Evolutionary conservation across 2,888 invertebrate species (phyloP).

Genomic region (Acholoe squamosa): DNA sequence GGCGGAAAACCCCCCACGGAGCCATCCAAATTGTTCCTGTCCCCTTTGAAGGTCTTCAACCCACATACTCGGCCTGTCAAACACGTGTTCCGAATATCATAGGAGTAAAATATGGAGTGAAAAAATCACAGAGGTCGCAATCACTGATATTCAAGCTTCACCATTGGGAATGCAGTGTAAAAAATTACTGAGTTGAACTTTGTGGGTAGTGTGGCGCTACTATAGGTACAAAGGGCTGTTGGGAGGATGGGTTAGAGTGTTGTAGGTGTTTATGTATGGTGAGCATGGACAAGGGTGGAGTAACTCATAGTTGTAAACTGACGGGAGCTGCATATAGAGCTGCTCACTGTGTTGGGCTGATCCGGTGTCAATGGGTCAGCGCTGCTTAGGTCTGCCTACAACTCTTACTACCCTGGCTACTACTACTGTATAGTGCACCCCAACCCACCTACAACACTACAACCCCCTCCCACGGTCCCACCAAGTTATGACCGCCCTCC

Average conservation of each 20-base stretch:
- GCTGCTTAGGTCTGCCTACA: not conserved
- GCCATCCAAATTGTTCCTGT: not conserved
- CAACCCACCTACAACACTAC: not conserved
- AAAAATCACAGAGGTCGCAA: not conserved
- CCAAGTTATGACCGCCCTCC: no score
- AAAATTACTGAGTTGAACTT: slow-evolving; percentile 14
- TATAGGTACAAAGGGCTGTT: not conserved
- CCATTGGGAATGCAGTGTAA: not conserved
- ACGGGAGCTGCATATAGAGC: slow-evolving; percentile 35
- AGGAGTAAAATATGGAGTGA: not conserved
- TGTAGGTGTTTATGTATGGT: not conserved
- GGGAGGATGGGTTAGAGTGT: not conserved
- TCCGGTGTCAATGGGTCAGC: slow-evolving; percentile 56
- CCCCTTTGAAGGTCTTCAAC: slow-evolving; percentile 32
- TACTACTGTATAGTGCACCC: not conserved
- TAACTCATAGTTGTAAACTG: slow-evolving; percentile 1
- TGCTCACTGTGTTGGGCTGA: not conserved
- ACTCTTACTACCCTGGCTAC: slow-evolving; percentile 42
- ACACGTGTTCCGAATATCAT: slow-evolving; percentile 47
- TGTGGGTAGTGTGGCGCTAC: slow-evolving; percentile 26
- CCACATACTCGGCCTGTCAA: not conserved
- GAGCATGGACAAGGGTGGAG: not conserved
- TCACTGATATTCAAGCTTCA: slow-evolving; percentile 48
- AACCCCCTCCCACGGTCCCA: not conserved
- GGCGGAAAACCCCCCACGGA: slow-evolving; percentile 8